Conservation (phyloP, 2,113 vertebrate genomes). For the Megaptera novaeangliae region DNA sequence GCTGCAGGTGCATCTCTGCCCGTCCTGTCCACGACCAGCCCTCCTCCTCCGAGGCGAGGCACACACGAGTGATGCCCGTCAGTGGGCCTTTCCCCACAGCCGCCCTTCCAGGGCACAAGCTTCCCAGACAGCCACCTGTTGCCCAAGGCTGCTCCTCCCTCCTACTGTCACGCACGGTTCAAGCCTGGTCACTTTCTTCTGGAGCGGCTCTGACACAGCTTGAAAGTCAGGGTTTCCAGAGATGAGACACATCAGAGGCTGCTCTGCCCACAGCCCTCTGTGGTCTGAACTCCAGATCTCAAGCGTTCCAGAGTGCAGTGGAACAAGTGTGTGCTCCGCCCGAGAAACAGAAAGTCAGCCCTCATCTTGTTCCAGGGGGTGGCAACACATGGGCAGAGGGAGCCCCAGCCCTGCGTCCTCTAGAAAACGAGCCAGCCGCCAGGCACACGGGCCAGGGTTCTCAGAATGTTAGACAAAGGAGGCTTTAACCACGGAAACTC, state of each 20-base stretch:
- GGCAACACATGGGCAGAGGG: background rate
- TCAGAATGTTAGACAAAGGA: background rate
- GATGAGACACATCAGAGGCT: constrained; percentile 28
- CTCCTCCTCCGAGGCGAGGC: background rate
- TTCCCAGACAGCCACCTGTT: background rate
- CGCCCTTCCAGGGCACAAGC: background rate
- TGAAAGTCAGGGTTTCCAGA: constrained; percentile 80
- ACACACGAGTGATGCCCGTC: background rate
- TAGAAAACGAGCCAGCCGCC: background rate
- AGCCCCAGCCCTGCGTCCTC: background rate
- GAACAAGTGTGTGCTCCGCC: constrained; percentile 61
- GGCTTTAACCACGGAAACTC: background rate
- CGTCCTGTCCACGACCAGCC: too few species aligned
- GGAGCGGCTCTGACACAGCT: background rate
- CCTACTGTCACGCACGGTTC: background rate
- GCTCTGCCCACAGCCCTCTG: constrained; percentile 60
- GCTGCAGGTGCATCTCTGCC: background rate
- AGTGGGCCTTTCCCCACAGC: too few species aligned
- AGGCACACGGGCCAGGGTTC: background rate
- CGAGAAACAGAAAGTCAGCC: constrained; percentile 40
- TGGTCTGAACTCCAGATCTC: constrained; percentile 56
- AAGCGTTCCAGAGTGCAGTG: constrained; percentile 69
- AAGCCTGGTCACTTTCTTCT: background rate
- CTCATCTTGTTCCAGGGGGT: constrained; percentile 58
- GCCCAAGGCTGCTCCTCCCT: background rate